A percentile compares a stretch with the other conserved stretches of the same genome.
phyloP scores from a whole-genome alignment of 2,113 vertebrate genomes.

The Grallaria varia region DNA sequence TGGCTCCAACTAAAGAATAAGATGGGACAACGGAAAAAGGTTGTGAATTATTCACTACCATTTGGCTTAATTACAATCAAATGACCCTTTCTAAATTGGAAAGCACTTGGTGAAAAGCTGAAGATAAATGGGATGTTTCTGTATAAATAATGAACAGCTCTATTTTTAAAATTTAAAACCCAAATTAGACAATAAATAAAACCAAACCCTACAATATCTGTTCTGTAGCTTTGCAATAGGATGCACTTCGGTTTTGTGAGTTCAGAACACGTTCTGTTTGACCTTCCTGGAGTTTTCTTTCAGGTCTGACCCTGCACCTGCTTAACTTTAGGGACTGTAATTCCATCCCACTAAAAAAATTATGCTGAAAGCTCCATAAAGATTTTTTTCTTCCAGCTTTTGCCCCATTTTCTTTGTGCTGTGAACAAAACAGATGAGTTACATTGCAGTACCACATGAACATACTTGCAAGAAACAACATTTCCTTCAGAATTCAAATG shows the following conservation, averaged over 20 bases:
- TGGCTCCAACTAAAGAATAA: background rate
- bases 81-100: background rate
- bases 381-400: background rate
- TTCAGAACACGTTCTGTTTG: background rate
- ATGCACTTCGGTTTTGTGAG: background rate
- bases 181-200: background rate
- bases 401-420: background rate
- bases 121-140: background rate
- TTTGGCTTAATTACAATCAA: slow-evolving; percentile 25
- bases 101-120: slow-evolving; percentile 6
- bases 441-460: background rate
- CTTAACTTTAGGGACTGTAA: background rate
- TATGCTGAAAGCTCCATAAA: background rate
- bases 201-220: background rate
- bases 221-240: background rate
- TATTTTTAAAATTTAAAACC: background rate
- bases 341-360: background rate
- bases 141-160: background rate
- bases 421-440: background rate
- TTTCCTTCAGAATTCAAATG: background rate
- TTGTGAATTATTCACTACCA: slow-evolving; percentile 32
- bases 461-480: background rate
- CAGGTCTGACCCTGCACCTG: background rate
- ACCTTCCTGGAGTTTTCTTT: background rate
- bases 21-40: background rate